These are phyloP conservation scores for Phaedon cochleariae DNA, from an alignment of 2,888 invertebrate species.

Conservation along the genomic window DNA sequence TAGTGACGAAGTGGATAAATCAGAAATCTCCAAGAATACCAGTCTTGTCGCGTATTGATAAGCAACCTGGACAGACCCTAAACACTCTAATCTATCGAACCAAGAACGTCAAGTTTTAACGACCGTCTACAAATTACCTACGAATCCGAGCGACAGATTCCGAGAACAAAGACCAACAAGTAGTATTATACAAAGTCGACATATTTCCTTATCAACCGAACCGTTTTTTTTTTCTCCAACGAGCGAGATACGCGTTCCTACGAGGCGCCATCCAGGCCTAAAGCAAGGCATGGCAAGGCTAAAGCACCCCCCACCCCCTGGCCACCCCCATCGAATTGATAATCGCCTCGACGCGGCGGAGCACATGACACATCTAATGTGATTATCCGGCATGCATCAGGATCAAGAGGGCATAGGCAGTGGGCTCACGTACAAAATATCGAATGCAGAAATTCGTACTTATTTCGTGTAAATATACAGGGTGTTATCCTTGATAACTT, in stretches of 20 bases:
- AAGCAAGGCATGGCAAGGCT: no score
- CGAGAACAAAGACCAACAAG: neutral
- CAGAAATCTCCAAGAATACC: no score
- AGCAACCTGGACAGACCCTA: no score
- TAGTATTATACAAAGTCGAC: neutral
- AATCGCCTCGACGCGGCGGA: conserved; percentile 35
- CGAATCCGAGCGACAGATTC: neutral
- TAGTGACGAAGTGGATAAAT: no score
- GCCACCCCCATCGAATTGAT: conserved; percentile 22
- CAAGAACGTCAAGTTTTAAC: neutral
- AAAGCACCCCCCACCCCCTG: conserved; percentile 1
- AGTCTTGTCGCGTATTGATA: no score
- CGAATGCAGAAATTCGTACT: neutral
- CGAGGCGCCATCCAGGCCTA: conserved; percentile 7
- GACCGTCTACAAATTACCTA: neutral
- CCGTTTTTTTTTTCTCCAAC: neutral
- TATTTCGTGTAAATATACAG: neutral
- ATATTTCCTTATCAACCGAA: neutral
- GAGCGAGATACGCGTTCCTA: neutral
- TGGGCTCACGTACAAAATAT: neutral
- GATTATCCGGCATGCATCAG: conserved; percentile 45
- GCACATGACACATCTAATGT: conserved; percentile 57
- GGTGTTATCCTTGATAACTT: neutral
- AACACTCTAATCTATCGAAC: neutral
- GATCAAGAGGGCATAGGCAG: neutral